Evolutionary conservation across 2,888 invertebrate genomes (phyloP).

Genomic region (Ennomos fuscantarius): DNA sequence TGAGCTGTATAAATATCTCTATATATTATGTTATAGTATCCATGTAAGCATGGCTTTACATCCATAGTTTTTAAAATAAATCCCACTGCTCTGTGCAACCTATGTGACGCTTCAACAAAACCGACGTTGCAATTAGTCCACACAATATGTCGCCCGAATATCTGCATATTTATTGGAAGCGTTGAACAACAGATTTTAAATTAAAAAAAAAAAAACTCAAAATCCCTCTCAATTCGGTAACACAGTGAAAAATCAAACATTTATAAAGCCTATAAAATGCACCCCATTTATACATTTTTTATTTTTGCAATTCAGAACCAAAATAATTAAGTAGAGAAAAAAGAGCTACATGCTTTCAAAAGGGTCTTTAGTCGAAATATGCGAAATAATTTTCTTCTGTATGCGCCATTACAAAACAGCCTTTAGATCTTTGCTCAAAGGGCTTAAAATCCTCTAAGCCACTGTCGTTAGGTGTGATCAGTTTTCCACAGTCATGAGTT

Average conservation of each 20-base stretch:
- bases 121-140: slow-evolving; percentile 59
- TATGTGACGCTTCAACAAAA: slow-evolving; percentile 52
- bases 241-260: slow-evolving; percentile 29
- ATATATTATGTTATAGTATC: slow-evolving; percentile 4
- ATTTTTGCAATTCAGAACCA: slow-evolving; percentile 70
- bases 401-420: slow-evolving; percentile 20
- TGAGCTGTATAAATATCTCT: not conserved
- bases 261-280: slow-evolving; percentile 57
- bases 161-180: slow-evolving; percentile 61
- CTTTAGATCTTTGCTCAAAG: not conserved
- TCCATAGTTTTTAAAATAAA: slow-evolving; percentile 44
- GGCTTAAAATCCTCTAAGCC: slow-evolving; percentile 42
- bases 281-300: slow-evolving; percentile 63
- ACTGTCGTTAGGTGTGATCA: slow-evolving; percentile 53
- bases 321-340: slow-evolving; percentile 77
- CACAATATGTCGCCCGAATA: slow-evolving; percentile 56
- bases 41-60: slow-evolving; percentile 15
- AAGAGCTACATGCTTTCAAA: slow-evolving; percentile 63
- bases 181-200: slow-evolving; percentile 40
- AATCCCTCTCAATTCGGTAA: slow-evolving; percentile 19
- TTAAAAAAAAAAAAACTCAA: slow-evolving; percentile 31
- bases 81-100: slow-evolving; percentile 50
- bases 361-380: slow-evolving; percentile 68
- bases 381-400: slow-evolving; percentile 52
- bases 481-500: slow-evolving; percentile 68